A percentile compares a stretch with the other conserved stretches of the same genome.
Evolutionary conservation across 2,113 vertebrate species (phyloP).

Genomic region (Bothrops jararaca): DNA sequence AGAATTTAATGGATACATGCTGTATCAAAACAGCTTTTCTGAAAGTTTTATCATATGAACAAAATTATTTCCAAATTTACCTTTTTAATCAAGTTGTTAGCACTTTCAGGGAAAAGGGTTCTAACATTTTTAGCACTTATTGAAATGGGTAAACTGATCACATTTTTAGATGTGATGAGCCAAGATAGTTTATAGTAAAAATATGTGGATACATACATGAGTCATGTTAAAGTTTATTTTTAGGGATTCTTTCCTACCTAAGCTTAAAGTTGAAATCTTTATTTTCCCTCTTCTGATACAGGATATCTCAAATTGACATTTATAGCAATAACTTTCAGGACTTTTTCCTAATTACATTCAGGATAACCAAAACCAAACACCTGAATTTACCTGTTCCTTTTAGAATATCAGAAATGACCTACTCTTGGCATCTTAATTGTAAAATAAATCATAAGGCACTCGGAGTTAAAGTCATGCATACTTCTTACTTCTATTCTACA

Average conservation of each 20-base stretch:
- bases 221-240: not conserved
- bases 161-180: not conserved
- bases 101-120: not conserved
- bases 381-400: not conserved
- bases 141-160: not conserved
- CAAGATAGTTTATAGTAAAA: not conserved
- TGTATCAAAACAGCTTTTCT: not conserved
- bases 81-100: not conserved
- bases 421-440: not conserved
- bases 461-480: not conserved
- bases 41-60: not conserved
- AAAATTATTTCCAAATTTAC: not conserved
- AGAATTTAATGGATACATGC: not conserved
- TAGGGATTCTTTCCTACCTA: not conserved
- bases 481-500: not conserved
- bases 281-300: not conserved
- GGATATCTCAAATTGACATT: not conserved
- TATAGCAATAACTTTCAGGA: not conserved
- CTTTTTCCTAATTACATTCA: not conserved
- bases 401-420: not conserved
- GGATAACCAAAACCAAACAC: not conserved
- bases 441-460: not conserved
- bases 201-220: not conserved
- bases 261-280: not conserved
- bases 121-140: not conserved